A percentile compares a stretch with the other conserved stretches of the same genome.
phyloP scores from a whole-genome alignment of 2,888 invertebrate species.

The Hirtodrosophila cameraria region DNA sequence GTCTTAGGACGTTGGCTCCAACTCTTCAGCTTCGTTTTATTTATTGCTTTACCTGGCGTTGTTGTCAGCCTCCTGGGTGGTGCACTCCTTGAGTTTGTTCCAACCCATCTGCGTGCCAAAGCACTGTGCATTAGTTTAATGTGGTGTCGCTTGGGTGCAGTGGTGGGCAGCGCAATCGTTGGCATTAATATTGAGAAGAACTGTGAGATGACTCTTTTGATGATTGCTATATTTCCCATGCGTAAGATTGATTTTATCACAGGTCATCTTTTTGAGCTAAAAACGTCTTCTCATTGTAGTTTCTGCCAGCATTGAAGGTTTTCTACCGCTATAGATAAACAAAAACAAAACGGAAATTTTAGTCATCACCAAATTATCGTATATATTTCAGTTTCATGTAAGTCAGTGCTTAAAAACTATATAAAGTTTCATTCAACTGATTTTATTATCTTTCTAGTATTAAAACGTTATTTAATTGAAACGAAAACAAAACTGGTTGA shows the following conservation, averaged over 20 bases:
- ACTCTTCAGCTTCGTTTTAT: conserved; percentile 39
- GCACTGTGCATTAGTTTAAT: conserved; percentile 66
- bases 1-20: conserved; percentile 17
- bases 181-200: conserved; percentile 41
- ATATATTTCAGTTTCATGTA: too few relatives aligned
- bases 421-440: too few relatives aligned
- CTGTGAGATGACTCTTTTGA: conserved; percentile 48
- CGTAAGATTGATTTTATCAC: too few relatives aligned
- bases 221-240: conserved; percentile 48
- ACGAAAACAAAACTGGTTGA: too few relatives aligned
- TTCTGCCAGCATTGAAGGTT: conserved; percentile 33
- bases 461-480: too few relatives aligned
- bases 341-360: too few relatives aligned
- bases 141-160: conserved; percentile 60
- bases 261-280: too few relatives aligned
- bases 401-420: too few relatives aligned
- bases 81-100: conserved; percentile 58
- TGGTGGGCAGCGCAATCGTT: conserved; percentile 45
- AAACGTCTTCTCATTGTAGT: conserved; percentile 6
- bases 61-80: conserved; percentile 56
- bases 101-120: conserved; percentile 58
- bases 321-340: conserved; percentile 20
- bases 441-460: too few relatives aligned
- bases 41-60: conserved; percentile 56
- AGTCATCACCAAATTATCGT: too few relatives aligned